Conservation (phyloP, 2,113 vertebrate genomes). For the Serinus canaria region DNA sequence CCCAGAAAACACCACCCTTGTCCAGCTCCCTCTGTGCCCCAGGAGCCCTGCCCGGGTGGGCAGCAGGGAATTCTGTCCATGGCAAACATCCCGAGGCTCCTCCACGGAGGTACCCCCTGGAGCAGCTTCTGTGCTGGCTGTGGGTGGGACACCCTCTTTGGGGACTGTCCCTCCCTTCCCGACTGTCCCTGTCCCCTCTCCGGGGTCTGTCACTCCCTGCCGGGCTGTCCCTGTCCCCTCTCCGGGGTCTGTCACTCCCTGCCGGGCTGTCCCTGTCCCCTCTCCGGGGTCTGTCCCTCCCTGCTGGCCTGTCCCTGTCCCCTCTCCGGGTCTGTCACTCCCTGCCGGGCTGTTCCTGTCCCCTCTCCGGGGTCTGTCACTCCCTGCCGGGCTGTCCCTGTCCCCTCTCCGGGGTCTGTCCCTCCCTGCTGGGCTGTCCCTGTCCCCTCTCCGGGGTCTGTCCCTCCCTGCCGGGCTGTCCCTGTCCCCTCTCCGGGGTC, state of each 20-base stretch:
- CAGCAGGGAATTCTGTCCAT: rapidly evolving
- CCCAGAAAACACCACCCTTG: too few relatives aligned
- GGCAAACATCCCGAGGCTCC: not conserved
- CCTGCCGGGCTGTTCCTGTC: not conserved
- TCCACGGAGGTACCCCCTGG: not conserved
- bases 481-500: not conserved
- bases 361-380: rapidly evolving
- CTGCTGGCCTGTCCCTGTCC: too few relatives aligned
- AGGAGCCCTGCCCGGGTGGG: not conserved
- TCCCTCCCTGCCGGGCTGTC: not conserved
- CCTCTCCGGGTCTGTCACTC: not conserved
- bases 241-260: rapidly evolving
- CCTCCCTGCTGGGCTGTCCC: not conserved
- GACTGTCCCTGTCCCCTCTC: not conserved
- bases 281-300: not conserved
- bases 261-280: not conserved
- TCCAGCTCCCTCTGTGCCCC: not conserved
- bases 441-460: not conserved
- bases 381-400: not conserved
- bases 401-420: not conserved
- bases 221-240: not conserved
- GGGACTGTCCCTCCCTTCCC: too few relatives aligned
- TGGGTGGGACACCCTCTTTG: not conserved
- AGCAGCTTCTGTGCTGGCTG: rapidly evolving
- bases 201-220: too few relatives aligned